phyloP scores from a whole-genome alignment of 2,113 vertebrate species.

The Antechinus stuartii region DNA sequence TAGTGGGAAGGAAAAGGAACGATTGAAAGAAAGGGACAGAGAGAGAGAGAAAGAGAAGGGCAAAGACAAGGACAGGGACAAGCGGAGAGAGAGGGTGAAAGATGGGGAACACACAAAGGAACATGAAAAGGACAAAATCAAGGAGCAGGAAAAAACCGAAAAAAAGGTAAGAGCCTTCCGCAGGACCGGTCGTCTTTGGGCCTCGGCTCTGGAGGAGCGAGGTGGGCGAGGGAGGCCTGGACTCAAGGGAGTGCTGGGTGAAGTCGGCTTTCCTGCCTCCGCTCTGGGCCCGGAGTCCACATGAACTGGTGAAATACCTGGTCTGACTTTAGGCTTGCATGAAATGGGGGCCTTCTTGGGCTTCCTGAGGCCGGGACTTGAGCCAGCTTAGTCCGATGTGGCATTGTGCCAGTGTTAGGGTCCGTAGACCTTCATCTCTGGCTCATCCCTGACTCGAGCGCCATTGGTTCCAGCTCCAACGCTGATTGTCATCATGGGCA shows the following conservation, averaged over 20 bases:
- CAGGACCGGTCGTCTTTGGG: too few relatives aligned
- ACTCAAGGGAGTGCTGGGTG: too few relatives aligned
- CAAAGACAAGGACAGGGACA: constrained; percentile 70
- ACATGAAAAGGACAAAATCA: constrained; percentile 66
- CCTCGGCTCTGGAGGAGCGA: not conserved
- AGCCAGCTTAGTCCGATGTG: not conserved
- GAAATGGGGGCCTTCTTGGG: not conserved
- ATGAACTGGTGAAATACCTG: not conserved
- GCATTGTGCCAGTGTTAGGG: not conserved
- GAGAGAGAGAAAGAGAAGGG: constrained; percentile 76
- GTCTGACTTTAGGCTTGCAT: fast-evolving
- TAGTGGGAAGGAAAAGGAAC: constrained; percentile 70
- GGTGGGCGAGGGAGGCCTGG: too few relatives aligned
- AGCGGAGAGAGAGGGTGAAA: constrained; percentile 77
- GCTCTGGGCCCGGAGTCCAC: not conserved
- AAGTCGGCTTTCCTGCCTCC: not conserved
- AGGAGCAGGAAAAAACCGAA: constrained; percentile 73
- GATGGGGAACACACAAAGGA: constrained; percentile 78
- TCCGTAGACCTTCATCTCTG: not conserved
- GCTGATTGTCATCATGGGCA: too few relatives aligned
- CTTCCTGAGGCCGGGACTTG: not conserved
- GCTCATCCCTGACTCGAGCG: not conserved
- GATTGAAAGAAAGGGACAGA: constrained; percentile 26
- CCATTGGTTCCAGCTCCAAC: too few relatives aligned
- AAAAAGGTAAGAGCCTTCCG: constrained; percentile 79